A percentile compares a stretch with the other conserved stretches of the same genome.
phyloP scores from a whole-genome alignment of 2,113 vertebrate genomes.

The Oncorhynchus kisutch region DNA sequence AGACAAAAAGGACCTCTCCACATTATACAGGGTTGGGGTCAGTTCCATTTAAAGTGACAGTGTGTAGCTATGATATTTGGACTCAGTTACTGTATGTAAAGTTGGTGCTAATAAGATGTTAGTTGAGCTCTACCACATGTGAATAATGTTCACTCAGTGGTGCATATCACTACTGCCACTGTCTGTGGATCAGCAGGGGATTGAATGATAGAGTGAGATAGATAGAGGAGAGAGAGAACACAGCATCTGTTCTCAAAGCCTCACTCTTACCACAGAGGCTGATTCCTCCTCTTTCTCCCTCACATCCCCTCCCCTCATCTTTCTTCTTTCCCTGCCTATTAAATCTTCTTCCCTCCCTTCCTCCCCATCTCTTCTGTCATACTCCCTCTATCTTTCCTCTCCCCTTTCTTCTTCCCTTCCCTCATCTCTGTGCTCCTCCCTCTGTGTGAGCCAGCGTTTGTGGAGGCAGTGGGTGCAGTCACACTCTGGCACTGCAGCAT shows the following conservation, averaged over 20 bases:
- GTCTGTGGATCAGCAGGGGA: neutral
- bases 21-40: too few relatives aligned
- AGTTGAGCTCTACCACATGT: neutral
- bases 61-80: too few relatives aligned
- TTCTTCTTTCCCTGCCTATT: neutral
- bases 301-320: neutral
- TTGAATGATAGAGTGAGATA: neutral
- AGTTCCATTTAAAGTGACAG: too few relatives aligned
- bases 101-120: neutral
- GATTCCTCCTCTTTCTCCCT: neutral
- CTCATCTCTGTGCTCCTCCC: constrained; percentile 3
- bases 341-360: neutral
- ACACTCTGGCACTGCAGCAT: constrained; percentile 62
- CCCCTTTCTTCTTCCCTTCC: neutral
- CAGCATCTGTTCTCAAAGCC: constrained; percentile 3
- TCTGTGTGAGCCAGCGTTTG: constrained; percentile 1
- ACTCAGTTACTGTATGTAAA: too few relatives aligned
- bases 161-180: neutral
- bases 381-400: neutral
- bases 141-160: neutral
- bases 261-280: neutral
- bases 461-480: constrained; percentile 42
- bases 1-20: neutral
- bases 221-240: constrained; percentile 4
- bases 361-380: neutral